phyloP scores from a whole-genome alignment of 2,797 vertebrate species.

The Coregonus ussuriensis region DNA sequence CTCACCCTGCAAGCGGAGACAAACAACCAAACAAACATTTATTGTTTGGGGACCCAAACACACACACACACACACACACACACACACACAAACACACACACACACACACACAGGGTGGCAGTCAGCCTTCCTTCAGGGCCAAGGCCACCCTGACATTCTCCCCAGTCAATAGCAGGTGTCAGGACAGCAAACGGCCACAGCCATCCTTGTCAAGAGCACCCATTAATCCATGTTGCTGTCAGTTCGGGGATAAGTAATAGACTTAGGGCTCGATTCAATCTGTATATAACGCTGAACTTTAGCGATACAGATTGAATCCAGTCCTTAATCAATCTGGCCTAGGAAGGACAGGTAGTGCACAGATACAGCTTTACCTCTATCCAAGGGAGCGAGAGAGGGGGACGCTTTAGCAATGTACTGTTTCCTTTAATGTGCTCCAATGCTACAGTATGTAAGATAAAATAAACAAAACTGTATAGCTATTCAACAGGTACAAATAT shows the following conservation, averaged over 20 bases:
- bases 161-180: not conserved
- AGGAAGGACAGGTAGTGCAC: not conserved
- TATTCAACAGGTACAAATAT: constrained; percentile 10
- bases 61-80: too few species aligned
- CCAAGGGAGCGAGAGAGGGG: not conserved
- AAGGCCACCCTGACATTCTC: not conserved
- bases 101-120: too few species aligned
- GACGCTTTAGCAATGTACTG: not conserved
- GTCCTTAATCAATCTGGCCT: not conserved
- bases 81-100: too few species aligned
- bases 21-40: not conserved
- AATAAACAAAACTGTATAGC: not conserved
- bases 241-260: not conserved
- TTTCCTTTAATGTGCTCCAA: not conserved
- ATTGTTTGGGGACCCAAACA: too few species aligned
- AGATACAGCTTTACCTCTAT: not conserved
- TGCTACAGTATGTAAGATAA: not conserved
- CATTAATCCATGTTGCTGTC: constrained; percentile 1
- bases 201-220: not conserved
- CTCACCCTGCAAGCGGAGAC: not conserved
- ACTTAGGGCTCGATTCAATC: too few species aligned
- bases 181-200: not conserved
- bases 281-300: too few species aligned
- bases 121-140: not conserved
- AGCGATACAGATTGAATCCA: too few species aligned